Conservation (phyloP, 2,888 invertebrate species). For the Clostera curtula region DNA sequence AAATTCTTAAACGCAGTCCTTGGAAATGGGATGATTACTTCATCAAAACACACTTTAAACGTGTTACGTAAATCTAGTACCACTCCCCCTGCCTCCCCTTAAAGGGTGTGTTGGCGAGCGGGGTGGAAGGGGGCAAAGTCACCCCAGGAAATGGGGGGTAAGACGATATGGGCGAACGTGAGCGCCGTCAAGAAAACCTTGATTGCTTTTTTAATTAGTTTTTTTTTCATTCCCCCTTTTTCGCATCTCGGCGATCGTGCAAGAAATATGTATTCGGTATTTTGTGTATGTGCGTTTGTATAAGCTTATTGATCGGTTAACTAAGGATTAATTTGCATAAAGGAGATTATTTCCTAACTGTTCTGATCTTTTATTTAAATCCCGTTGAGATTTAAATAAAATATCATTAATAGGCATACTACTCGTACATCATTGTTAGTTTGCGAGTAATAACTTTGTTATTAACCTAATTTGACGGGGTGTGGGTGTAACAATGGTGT, state of each 20-base stretch:
- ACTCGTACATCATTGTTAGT: no score
- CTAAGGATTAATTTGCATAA: conserved; percentile 7
- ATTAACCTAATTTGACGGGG: no score
- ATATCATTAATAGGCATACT: no score
- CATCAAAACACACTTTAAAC: conserved; percentile 76
- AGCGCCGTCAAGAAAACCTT: conserved; percentile 76
- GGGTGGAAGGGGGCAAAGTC: conserved; percentile 28
- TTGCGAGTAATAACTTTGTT: no score
- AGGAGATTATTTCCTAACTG: neutral
- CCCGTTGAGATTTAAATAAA: no score
- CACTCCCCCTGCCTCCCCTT: conserved; percentile 49
- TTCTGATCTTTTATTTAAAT: conserved; percentile 1
- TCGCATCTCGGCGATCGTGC: conserved; percentile 62
- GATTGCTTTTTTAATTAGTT: conserved; percentile 76
- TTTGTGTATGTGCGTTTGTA: conserved; percentile 39
- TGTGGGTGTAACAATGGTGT: no score
- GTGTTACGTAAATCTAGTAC: conserved; percentile 76
- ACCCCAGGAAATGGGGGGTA: conserved; percentile 64
- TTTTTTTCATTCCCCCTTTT: conserved; percentile 70
- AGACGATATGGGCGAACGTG: conserved; percentile 76
- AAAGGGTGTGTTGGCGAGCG: conserved; percentile 52
- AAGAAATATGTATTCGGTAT: conserved; percentile 64
- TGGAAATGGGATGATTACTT: conserved; percentile 75
- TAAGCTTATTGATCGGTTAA: conserved; percentile 34
- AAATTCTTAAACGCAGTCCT: conserved; percentile 72